Conservation (phyloP, 2,797 vertebrate genomes). For the Limnodromus scolopaceus region DNA sequence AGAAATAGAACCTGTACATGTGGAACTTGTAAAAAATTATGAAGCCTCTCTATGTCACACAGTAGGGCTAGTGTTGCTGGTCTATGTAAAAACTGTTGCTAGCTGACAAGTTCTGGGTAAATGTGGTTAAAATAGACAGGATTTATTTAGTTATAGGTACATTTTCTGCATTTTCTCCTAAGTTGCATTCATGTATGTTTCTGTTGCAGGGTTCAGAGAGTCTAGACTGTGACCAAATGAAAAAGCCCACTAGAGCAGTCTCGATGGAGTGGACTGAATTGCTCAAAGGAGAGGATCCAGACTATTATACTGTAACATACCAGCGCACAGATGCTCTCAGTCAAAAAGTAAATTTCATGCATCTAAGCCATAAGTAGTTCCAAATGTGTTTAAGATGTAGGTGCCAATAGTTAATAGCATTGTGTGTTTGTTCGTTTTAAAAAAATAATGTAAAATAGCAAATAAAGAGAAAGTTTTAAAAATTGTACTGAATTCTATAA, state of each 20-base stretch:
- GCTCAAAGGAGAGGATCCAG: conserved; percentile 68
- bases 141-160: background rate
- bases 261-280: conserved; percentile 81
- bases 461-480: background rate
- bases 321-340: conserved; percentile 57
- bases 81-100: background rate
- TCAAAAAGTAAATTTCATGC: conserved; percentile 75
- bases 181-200: background rate
- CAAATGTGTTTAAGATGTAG: background rate
- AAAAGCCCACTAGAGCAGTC: conserved; percentile 54
- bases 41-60: background rate
- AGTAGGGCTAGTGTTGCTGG: background rate
- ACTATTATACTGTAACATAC: conserved; percentile 79
- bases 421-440: background rate
- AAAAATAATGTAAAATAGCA: background rate
- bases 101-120: background rate
- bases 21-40: background rate
- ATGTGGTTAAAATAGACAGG: background rate
- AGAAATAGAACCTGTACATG: background rate
- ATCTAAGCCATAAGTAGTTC: background rate
- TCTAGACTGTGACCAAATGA: conserved; percentile 61
- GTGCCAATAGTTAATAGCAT: background rate
- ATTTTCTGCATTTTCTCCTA: background rate
- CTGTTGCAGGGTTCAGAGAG: conserved; percentile 74
- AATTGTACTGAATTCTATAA: background rate